A percentile compares a stretch with the other conserved stretches of the same genome.
These are phyloP conservation scores for Gadopsis bispinosus DNA, from an alignment of 2,797 vertebrate species.

Conservation along the genomic window DNA sequence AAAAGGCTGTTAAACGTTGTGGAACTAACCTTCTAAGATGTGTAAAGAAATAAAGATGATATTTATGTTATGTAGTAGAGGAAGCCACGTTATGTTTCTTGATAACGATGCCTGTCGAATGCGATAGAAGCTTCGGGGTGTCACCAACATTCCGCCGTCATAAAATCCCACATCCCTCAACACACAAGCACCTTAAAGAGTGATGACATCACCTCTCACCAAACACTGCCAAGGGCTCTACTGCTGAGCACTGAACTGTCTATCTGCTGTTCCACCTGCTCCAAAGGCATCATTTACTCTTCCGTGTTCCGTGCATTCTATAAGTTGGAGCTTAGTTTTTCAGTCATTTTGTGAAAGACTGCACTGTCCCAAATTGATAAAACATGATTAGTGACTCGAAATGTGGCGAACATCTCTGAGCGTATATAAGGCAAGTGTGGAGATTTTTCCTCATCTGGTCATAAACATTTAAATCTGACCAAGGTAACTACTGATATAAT, in stretches of 20 bases:
- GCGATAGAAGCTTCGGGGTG: background rate
- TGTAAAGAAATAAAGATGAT: conserved; percentile 72
- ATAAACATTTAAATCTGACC: background rate
- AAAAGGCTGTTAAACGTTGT: conserved; percentile 32
- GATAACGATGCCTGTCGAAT: background rate
- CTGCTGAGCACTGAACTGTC: background rate
- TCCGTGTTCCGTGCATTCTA: background rate
- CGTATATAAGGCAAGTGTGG: background rate
- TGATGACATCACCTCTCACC: background rate
- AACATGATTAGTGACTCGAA: background rate
- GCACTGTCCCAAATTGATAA: background rate
- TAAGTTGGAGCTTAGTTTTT: background rate
- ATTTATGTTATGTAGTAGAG: conserved; percentile 67
- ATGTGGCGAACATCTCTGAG: background rate
- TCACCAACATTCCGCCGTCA: background rate
- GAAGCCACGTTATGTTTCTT: conserved; percentile 17
- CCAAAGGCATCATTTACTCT: background rate
- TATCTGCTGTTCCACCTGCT: background rate
- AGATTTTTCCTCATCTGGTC: background rate
- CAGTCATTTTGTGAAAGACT: background rate
- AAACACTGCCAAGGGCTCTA: background rate
- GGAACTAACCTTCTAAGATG: conserved; percentile 33
- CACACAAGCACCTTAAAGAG: background rate
- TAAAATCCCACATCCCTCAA: background rate
- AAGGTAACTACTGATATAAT: background rate